Percentiles rank a stretch among this genome's conserved stretches.
phyloP scores from a whole-genome alignment of 2,888 invertebrate species.

The Hyppa rectilinea region DNA sequence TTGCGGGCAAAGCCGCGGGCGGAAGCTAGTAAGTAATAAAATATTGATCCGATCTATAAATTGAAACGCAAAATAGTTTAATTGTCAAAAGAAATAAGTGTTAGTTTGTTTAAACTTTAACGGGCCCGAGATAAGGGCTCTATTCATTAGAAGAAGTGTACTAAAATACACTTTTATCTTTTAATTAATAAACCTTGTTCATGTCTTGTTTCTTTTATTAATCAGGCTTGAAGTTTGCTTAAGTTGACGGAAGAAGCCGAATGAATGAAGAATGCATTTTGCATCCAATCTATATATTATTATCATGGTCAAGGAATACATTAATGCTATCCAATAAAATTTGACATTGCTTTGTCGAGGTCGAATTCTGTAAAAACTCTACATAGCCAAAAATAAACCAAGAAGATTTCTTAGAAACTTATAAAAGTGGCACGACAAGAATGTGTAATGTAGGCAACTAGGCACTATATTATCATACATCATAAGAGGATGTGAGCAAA shows the following conservation, averaged over 20 bases:
- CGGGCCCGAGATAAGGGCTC: not conserved
- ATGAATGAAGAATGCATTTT: no score
- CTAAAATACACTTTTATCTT: not conserved
- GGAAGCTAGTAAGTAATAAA: not conserved
- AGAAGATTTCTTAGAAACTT: not conserved
- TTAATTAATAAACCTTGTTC: not conserved
- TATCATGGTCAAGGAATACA: slow-evolving; percentile 24
- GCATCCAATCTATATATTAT: slow-evolving; percentile 24
- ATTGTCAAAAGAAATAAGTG: not conserved
- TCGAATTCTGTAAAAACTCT: slow-evolving; percentile 30
- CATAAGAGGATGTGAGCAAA: slow-evolving; percentile 77
- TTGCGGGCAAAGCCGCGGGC: no score
- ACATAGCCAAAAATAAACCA: slow-evolving; percentile 24
- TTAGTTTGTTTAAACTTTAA: not conserved
- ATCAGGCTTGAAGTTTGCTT: slow-evolving; percentile 28
- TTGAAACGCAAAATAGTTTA: not conserved
- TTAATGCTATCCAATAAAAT: slow-evolving; percentile 10
- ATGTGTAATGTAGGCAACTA: slow-evolving; percentile 51
- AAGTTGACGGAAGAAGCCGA: slow-evolving; percentile 17
- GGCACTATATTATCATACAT: slow-evolving; percentile 62
- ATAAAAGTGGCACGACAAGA: slow-evolving; percentile 46
- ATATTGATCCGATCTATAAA: not conserved
- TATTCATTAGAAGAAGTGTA: not conserved
- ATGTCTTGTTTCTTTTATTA: not conserved
- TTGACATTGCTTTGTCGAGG: slow-evolving; percentile 39